Conservation (phyloP, 1,140 invertebrate species). For the Epicauta chinensis region DNA sequence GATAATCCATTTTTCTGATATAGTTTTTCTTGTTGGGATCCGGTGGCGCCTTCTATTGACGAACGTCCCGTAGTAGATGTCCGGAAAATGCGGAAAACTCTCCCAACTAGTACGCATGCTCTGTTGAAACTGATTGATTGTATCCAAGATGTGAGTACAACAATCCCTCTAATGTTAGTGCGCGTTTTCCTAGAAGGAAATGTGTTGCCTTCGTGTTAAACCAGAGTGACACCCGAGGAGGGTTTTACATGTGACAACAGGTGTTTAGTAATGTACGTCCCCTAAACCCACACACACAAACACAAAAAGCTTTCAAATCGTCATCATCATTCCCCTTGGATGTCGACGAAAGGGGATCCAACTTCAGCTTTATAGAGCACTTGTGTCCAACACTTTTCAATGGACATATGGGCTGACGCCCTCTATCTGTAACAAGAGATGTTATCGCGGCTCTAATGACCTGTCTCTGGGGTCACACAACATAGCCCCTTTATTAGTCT, state of each 20-base stretch:
- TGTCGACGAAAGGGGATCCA: background rate
- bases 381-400: constrained; percentile 34
- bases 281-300: constrained; percentile 5
- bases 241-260: constrained; percentile 28
- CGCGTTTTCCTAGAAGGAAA: no score
- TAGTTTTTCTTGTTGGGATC: no score
- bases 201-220: no score
- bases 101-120: constrained; percentile 3
- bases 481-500: constrained; percentile 35
- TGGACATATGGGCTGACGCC: constrained; percentile 35
- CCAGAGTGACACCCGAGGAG: no score
- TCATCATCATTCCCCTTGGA: constrained; percentile 2
- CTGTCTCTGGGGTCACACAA: constrained; percentile 25
- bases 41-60: constrained; percentile 7
- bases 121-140: constrained; percentile 1
- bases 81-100: constrained; percentile 1
- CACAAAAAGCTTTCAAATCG: constrained; percentile 22
- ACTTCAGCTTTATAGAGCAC: constrained; percentile 25
- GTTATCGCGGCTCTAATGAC: constrained; percentile 40
- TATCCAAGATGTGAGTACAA: no score
- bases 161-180: no score
- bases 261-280: constrained; percentile 20
- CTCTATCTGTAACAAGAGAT: constrained; percentile 37
- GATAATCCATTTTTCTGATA: constrained; percentile 25
- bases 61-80: background rate